Evolutionary conservation across 2,888 invertebrate genomes (phyloP).

Genomic region (Pandemis heparana): DNA sequence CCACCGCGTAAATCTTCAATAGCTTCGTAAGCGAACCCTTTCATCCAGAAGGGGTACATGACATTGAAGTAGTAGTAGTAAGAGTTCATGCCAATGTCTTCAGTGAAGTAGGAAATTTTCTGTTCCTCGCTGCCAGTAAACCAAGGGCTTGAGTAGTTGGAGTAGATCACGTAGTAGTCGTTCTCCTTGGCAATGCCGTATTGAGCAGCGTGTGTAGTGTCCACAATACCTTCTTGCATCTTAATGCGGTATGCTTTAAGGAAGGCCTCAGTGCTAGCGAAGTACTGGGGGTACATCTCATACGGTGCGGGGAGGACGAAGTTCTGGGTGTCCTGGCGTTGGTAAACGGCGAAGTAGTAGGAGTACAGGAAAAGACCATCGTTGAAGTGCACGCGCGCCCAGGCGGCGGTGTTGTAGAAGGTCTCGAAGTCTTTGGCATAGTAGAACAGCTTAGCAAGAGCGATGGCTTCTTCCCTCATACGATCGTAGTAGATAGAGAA

Average conservation of each 20-base stretch:
- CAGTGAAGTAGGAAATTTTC: slow-evolving; percentile 88
- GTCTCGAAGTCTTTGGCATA: slow-evolving; percentile 86
- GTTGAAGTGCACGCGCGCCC: slow-evolving; percentile 85
- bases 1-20: slow-evolving; percentile 87
- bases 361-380: slow-evolving; percentile 87
- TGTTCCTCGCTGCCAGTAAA: slow-evolving; percentile 85
- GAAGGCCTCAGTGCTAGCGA: slow-evolving; percentile 86
- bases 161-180: slow-evolving; percentile 79
- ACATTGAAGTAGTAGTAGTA: slow-evolving; percentile 88
- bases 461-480: slow-evolving; percentile 77
- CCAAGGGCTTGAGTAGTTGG: slow-evolving; percentile 85
- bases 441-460: slow-evolving; percentile 85
- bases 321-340: slow-evolving; percentile 85
- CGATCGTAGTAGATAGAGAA: slow-evolving; percentile 82
- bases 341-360: slow-evolving; percentile 85
- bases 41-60: slow-evolving; percentile 88
- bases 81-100: slow-evolving; percentile 88
- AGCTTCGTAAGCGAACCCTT: slow-evolving; percentile 72
- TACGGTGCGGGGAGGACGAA: slow-evolving; percentile 88
- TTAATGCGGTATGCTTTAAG: slow-evolving; percentile 72
- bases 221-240: slow-evolving; percentile 65
- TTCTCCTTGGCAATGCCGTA: slow-evolving; percentile 72
- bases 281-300: slow-evolving; percentile 88
- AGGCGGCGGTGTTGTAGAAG: slow-evolving; percentile 86
- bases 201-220: slow-evolving; percentile 62